Evolutionary conservation across 2,797 vertebrate genomes (phyloP).

Genomic region (Pipistrellus pipistrellus): DNA sequence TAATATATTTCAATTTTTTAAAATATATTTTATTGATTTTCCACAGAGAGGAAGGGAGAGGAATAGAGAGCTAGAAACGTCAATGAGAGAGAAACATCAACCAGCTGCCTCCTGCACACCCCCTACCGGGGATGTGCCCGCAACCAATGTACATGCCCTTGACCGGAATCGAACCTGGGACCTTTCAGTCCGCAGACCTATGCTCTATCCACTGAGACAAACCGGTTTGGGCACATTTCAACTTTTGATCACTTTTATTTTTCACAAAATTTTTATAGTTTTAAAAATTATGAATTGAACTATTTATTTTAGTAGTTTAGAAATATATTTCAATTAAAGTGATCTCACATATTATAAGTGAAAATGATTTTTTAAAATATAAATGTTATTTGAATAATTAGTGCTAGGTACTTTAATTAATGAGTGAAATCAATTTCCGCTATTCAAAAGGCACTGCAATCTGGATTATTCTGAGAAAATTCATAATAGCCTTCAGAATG

Average conservation of each 20-base stretch:
- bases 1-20: background rate
- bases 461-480: constrained; percentile 18
- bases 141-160: too few species aligned
- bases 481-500: background rate
- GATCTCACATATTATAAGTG: background rate
- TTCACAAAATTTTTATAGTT: background rate
- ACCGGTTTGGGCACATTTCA: background rate
- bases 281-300: background rate
- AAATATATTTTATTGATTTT: too few species aligned
- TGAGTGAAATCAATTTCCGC: background rate
- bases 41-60: too few species aligned
- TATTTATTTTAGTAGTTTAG: background rate
- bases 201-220: too few species aligned
- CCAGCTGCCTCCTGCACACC: too few species aligned
- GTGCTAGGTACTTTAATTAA: background rate
- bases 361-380: background rate
- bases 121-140: too few species aligned
- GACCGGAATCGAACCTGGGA: too few species aligned
- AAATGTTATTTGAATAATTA: background rate
- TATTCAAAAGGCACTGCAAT: constrained; percentile 1
- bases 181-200: too few species aligned
- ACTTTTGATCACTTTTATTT: background rate
- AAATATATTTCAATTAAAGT: background rate
- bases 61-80: too few species aligned
- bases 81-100: too few species aligned